Base-by-base conservation (phyloP, 1,140 invertebrate species). In the Choristoneura fumiferana region DNA sequence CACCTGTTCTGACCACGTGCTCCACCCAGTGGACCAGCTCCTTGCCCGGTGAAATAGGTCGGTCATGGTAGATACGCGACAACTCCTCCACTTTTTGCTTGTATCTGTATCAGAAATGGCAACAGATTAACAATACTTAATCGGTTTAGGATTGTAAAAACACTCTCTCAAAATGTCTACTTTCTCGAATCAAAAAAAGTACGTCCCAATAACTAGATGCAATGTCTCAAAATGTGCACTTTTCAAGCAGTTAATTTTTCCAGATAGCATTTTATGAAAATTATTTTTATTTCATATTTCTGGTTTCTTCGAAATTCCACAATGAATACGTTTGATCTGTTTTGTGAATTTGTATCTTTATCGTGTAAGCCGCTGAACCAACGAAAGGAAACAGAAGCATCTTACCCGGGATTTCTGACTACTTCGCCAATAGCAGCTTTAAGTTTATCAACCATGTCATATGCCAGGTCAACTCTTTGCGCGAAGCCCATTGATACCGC, bases 401-500 rank as follows among this genome's bases (percentile, higher is more conserved):
- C 22, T 54, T 34, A 80, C 79, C 65, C 79, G 10, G 49, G 9
- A 57, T 79, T 73, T 1, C 40, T 37, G 10, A 76, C 34, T 29
- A 81, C 57, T 36, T 71, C 58, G n/a, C 68, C 34, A 14, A 81
- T 14, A 15, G 76, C 71, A 4, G 65, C 57, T 9, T 63, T 54
- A 6, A 83, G 29, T 14, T 57, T 61, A 12, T 45, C 45, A 0
- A 75, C 55, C 3, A 81, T 9, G 12, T 49, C 9, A 4, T 55
- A 14, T 10, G 39, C 55, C n/a, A 66, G 76, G 2, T 81, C 61
- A 13, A 61, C 55, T 22, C 62, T 63, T 15, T 79, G 60, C 5
- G 79, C 88, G 52, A 76, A 82, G 3, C 84, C 89, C 18, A 64
- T 63, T 3, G 60, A 33, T 15, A 81, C 74, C 0, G 84, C 77